A percentile compares a stretch with the other conserved stretches of the same genome.
phyloP scores from a whole-genome alignment of 2,888 invertebrate genomes.

The Conus canariensis region DNA sequence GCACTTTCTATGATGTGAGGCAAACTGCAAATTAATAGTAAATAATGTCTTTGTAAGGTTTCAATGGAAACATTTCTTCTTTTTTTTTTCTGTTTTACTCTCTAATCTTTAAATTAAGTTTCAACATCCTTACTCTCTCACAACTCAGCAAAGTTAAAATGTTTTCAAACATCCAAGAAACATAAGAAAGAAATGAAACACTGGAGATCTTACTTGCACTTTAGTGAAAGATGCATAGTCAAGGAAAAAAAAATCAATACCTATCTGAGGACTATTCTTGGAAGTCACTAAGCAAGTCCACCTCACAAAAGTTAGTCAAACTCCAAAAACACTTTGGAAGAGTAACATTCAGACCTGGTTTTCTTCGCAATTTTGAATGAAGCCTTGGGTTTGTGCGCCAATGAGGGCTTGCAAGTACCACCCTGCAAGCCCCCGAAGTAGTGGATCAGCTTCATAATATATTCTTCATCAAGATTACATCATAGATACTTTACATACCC shows the following conservation, averaged over 20 bases:
- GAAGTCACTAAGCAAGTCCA: not conserved
- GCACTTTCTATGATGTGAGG: too few species aligned
- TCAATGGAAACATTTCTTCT: too few species aligned
- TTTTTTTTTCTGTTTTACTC: too few species aligned
- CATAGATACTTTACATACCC: slow-evolving; percentile 38
- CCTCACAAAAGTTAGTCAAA: slow-evolving; percentile 21
- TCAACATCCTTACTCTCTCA: too few species aligned
- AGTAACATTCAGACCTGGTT: not conserved
- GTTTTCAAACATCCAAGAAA: not conserved
- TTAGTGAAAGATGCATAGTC: not conserved
- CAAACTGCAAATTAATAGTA: too few species aligned
- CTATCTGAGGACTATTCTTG: not conserved
- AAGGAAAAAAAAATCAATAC: not conserved
- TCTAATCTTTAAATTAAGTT: too few species aligned
- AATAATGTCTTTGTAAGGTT: too few species aligned
- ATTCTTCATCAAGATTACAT: slow-evolving; percentile 40
- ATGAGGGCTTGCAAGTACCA: slow-evolving; percentile 6
- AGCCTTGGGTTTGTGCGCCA: not conserved
- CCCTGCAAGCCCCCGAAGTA: slow-evolving; percentile 10
- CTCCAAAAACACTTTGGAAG: not conserved
- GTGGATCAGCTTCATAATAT: slow-evolving; percentile 35
- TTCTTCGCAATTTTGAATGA: not conserved
- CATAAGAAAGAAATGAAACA: not conserved
- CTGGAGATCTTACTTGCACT: not conserved
- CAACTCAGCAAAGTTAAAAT: too few species aligned